Conservation (phyloP, 92 coral and sea anemone species). For the Bergia puertoricense region DNA sequence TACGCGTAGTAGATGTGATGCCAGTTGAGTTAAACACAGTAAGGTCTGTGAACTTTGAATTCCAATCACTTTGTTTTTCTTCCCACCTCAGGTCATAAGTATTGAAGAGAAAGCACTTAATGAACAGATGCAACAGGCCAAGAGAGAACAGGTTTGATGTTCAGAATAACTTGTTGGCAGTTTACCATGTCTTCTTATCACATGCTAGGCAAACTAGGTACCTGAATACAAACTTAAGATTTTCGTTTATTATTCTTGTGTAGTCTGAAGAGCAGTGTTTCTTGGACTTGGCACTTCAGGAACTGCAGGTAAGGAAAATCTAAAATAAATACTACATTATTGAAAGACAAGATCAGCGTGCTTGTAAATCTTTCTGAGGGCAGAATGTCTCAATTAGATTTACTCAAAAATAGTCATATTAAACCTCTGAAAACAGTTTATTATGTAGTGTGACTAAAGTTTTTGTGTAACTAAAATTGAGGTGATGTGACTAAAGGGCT, state of each 20-base stretch:
- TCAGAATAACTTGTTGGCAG: background rate
- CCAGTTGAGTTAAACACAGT: too few species aligned
- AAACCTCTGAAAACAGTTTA: too few species aligned
- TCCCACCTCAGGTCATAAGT: conserved; percentile 61
- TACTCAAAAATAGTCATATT: too few species aligned
- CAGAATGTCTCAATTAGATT: too few species aligned
- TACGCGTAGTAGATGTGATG: too few species aligned
- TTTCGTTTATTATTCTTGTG: background rate
- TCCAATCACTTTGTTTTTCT: background rate
- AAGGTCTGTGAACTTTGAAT: too few species aligned
- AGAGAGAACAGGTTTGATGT: conserved; percentile 68
- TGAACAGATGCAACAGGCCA: conserved; percentile 68
- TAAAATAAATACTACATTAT: background rate
- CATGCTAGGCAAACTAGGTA: too few species aligned
- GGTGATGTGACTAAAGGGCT: too few species aligned
- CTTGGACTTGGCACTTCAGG: conserved; percentile 50
- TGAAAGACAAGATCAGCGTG: background rate
- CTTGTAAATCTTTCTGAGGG: too few species aligned
- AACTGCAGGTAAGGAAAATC: conserved; percentile 41
- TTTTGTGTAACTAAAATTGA: too few species aligned
- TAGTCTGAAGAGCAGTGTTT: conserved; percentile 54
- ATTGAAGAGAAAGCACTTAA: conserved; percentile 73
- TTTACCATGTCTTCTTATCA: too few species aligned
- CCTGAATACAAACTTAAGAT: background rate
- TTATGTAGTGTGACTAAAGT: too few species aligned